These are phyloP conservation scores for Cosmopolites sordidus DNA, from an alignment of 2,888 invertebrate species.

Conservation along the genomic window DNA sequence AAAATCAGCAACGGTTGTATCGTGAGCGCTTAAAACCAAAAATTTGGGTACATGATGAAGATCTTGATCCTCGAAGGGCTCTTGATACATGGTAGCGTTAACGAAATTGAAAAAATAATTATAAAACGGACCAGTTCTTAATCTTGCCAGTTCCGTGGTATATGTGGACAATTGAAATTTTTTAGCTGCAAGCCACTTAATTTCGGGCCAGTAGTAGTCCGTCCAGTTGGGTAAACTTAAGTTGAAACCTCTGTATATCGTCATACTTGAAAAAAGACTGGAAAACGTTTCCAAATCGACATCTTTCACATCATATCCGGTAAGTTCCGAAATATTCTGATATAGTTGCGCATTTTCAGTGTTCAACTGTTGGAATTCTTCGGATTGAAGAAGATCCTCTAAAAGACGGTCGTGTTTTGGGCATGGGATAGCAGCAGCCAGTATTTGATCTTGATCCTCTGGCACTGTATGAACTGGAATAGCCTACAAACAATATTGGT, in stretches of 20 bases:
- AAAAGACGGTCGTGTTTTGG: conserved; percentile 13
- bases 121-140: conserved; percentile 43
- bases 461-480: conserved; percentile 23
- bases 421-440: conserved; percentile 14
- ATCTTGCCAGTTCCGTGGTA: conserved; percentile 52
- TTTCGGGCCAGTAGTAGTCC: conserved; percentile 55
- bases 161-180: conserved; percentile 53
- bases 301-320: conserved; percentile 45
- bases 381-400: conserved; percentile 19
- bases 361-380: conserved; percentile 45
- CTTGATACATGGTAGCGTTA: conserved; percentile 9
- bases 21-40: conserved; percentile 60
- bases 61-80: not conserved
- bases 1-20: conserved; percentile 66
- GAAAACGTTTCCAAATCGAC: conserved; percentile 49
- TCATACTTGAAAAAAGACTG: conserved; percentile 49
- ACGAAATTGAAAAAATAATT: conserved; percentile 26
- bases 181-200: conserved; percentile 50
- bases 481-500: conserved; percentile 18
- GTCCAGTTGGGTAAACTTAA: conserved; percentile 32
- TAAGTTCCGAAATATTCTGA: conserved; percentile 54
- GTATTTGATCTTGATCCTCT: conserved; percentile 12
- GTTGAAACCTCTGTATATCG: conserved; percentile 42
- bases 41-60: conserved; percentile 19
- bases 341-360: conserved; percentile 57